Evolutionary conservation across 1,140 invertebrate species (phyloP).

Genomic region (Ooceraea biroi): DNA sequence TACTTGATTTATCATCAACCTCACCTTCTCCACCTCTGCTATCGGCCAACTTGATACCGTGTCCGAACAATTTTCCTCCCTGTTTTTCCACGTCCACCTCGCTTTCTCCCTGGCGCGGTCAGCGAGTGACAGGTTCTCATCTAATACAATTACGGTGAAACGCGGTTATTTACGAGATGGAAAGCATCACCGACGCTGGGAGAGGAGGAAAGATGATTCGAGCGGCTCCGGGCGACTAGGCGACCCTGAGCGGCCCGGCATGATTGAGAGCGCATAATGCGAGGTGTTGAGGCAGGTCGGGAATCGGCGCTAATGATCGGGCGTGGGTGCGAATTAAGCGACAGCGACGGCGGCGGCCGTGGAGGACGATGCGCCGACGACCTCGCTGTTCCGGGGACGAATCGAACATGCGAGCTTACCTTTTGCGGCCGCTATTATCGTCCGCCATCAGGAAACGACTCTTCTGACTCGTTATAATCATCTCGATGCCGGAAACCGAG

Average conservation of each 20-base stretch:
- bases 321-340: conserved; percentile 83
- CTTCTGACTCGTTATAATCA: neutral
- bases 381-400: conserved; percentile 39
- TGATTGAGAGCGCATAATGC: conserved; percentile 84
- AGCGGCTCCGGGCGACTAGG: conserved; percentile 63
- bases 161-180: conserved; percentile 80
- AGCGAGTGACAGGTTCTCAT: conserved; percentile 80
- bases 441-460: neutral
- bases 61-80: neutral
- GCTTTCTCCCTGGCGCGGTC: conserved; percentile 16
- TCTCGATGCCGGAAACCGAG: neutral
- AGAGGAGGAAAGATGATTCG: conserved; percentile 52
- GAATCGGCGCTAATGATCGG: conserved; percentile 80
- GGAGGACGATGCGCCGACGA: conserved; percentile 60
- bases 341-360: conserved; percentile 17
- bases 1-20: conserved; percentile 76
- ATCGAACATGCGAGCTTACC: conserved; percentile 16
- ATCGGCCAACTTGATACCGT: conserved; percentile 11
- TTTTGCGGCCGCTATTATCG: conserved; percentile 3
- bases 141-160: conserved; percentile 84
- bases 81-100: conserved; percentile 1
- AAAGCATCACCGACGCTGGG: conserved; percentile 73
- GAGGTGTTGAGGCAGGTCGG: conserved; percentile 82
- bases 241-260: conserved; percentile 63
- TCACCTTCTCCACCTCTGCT: conserved; percentile 34